Evolutionary conservation across 1,140 invertebrate species (phyloP).

Genomic region (Archivesica marissinica): DNA sequence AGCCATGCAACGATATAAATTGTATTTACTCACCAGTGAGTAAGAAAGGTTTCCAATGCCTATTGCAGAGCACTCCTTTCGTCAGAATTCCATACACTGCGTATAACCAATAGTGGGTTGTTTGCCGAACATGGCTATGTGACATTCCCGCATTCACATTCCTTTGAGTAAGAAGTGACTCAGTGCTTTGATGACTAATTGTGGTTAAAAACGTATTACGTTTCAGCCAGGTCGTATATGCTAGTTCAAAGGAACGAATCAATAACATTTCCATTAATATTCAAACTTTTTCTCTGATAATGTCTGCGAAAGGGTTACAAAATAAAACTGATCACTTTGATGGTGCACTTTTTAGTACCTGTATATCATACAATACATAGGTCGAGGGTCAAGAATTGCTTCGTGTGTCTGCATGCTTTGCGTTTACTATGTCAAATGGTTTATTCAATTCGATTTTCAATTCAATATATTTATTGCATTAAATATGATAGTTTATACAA

Average conservation of each 20-base stretch:
- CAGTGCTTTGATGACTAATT: conserved; percentile 20
- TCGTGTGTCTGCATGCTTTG: not conserved
- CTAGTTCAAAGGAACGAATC: conserved; percentile 1
- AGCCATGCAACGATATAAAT: too few species aligned
- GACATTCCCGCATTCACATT: not conserved
- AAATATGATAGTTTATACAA: too few species aligned
- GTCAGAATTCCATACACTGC: not conserved
- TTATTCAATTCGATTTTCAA: not conserved
- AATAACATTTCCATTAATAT: not conserved
- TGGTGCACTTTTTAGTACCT: too few species aligned
- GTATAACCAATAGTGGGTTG: conserved; percentile 17
- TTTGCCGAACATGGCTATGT: not conserved
- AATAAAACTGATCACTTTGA: too few species aligned
- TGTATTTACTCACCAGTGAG: too few species aligned
- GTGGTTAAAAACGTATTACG: conserved; percentile 10
- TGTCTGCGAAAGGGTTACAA: too few species aligned
- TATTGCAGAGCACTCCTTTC: too few species aligned
- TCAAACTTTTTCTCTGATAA: not conserved
- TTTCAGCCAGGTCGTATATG: conserved; percentile 19
- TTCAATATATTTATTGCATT: too few species aligned
- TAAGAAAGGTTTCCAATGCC: too few species aligned
- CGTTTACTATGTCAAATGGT: not conserved
- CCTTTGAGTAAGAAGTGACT: not conserved
- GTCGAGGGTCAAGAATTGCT: not conserved
- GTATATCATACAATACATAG: too few species aligned